Base-by-base conservation (phyloP, 2,797 vertebrate species). In the Ceryle rudis region DNA sequence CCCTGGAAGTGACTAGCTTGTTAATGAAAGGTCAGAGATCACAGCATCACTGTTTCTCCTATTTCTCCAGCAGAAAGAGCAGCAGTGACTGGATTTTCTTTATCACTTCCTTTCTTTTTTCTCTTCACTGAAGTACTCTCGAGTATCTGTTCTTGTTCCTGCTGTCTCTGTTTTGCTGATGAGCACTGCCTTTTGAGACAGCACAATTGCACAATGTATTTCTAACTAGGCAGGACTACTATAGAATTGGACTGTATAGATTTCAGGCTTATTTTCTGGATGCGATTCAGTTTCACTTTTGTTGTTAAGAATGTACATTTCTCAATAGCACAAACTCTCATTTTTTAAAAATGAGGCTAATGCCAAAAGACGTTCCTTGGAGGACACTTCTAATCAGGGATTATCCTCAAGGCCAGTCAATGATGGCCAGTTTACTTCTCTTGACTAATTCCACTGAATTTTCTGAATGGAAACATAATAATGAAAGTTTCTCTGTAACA, bases 1-100 rank as follows among this genome's bases (percentile, higher is more conserved):
- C 94, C 94, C 95, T 95, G 86, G 42, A 96, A 96, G 81, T 73
- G 81, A 70, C 87, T 31, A 29, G 10, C 57, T 60, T 81, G 73
- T 91, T 97, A 85, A 97, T 79, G 81, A 96, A 97, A 96, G 97
- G 91, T 89, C 87, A 90, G 88, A 85, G 96, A 93, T 88, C 96
- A 95, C 7, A 96, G 66, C 46, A 86, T 84, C 85, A 26, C 54
- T 69, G 85, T 88, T 91, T 85, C 77, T 81, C 77, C 85, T 77
- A 60, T 73, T 69, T 47, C 87, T 88, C 52, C 51, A 80, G 72
- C 64, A 93, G 61, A 91, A 78, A 89, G 55, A 92, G 75, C 66
- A 65, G 75, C 28, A 22, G 44, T 14, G 33, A 35, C 52, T 96
- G 29, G 8, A 66, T 96, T 85, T 93, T 81, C 80, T 72, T 90